Base-by-base conservation (phyloP, 2,113 vertebrate species). In the Sula dactylatra region DNA sequence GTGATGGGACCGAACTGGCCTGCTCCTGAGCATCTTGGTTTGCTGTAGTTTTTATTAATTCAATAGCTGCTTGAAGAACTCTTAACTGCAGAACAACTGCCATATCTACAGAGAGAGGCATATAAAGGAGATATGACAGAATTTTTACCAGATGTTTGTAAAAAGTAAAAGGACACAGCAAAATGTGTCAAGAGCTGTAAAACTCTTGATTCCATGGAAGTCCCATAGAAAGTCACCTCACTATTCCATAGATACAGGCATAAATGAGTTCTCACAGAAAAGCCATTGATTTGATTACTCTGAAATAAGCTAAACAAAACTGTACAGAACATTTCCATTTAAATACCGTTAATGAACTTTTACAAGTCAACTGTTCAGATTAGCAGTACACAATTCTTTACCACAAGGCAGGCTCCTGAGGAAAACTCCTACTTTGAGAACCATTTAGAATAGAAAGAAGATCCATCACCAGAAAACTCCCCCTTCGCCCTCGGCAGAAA, bases 21-120 rank as follows among this genome's bases (percentile, higher is more conserved):
- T 98, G 90, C 81, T 98, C 98, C 95, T 98, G 99, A 58, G 98
- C 97, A 74, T 99, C 99, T 89, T 99, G 99, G 97, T 98, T 99
- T 94, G 99, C 98, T 27, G 99, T 99, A 4, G 98, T 99, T 97
- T 98, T 99, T 95, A 99, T 99, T 93, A 99, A 99, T 90, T 99
- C 99, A 49, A 99, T 98, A 20, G 99, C 99, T 40, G 99, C 98
- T 86, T 99, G 99, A 80, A 99, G 99, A 94, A 99, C 99, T 36
- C 98, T 98, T 77, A 99, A 98, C 97, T 99, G 99, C 71, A 99
- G 97, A 50, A 98, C 98, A 93, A 99, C 96, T 32, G 99, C 99
- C 98, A 99, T 99, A 96, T 98, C 99, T 99, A 91, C n/a, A 94
- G 81, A 91, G 38, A 95, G 81, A 61, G 42, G 76, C 27, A 58